Percentiles rank a stretch among this genome's conserved stretches.
Evolutionary conservation across 2,797 vertebrate genomes (phyloP).

Genomic region (Gephyroberyx darwinii): DNA sequence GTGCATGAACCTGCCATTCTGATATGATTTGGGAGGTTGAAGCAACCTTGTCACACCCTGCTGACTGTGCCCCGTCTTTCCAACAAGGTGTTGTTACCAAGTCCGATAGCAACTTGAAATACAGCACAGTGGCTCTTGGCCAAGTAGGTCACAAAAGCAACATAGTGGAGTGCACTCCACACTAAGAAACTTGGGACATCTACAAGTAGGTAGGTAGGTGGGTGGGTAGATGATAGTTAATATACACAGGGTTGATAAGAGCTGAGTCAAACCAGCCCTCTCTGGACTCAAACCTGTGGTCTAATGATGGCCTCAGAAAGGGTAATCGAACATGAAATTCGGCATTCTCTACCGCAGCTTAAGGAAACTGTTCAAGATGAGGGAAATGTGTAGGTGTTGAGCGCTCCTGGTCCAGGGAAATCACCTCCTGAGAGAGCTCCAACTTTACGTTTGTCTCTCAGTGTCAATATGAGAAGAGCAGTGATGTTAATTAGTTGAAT

Average conservation of each 20-base stretch:
- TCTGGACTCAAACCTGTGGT: slow-evolving; percentile 15
- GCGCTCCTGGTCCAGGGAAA: slow-evolving; percentile 54
- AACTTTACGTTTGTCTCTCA: slow-evolving; percentile 24
- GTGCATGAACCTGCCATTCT: slow-evolving; percentile 12
- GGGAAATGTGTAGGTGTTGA: slow-evolving; percentile 64
- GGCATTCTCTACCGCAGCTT: slow-evolving; percentile 36
- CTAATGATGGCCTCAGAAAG: slow-evolving; percentile 10
- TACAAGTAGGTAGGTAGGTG: too few relatives aligned
- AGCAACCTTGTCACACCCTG: slow-evolving; percentile 15
- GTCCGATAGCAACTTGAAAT: too few relatives aligned
- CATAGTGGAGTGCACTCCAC: too few relatives aligned
- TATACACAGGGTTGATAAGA: too few relatives aligned
- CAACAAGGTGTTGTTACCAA: background rate
- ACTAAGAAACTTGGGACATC: too few relatives aligned
- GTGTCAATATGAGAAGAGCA: slow-evolving; percentile 22
- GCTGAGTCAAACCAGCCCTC: slow-evolving; percentile 9
- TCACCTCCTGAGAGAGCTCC: slow-evolving; percentile 42
- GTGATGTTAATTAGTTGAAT: slow-evolving; percentile 44
- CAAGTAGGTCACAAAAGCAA: too few relatives aligned
- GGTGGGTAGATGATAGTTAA: too few relatives aligned
- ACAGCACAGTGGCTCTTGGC: too few relatives aligned
- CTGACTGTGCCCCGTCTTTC: slow-evolving; percentile 1
- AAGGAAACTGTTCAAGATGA: slow-evolving; percentile 56
- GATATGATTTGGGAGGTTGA: slow-evolving; percentile 23
- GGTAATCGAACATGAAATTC: slow-evolving; percentile 41